These are phyloP conservation scores for Distichodus sexfasciatus DNA, from an alignment of 2,797 vertebrate species.

Conservation along the genomic window DNA sequence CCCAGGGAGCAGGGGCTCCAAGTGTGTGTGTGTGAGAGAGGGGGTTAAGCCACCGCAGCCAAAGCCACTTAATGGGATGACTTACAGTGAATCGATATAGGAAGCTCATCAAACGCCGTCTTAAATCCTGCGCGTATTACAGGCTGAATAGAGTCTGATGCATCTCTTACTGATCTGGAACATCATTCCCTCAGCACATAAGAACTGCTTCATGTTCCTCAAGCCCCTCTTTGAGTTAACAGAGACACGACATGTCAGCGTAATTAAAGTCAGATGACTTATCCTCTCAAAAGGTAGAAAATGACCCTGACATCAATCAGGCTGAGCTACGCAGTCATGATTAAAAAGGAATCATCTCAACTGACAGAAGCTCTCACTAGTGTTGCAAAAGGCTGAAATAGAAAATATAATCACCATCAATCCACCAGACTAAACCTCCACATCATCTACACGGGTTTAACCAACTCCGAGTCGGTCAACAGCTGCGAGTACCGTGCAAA, in stretches of 20 bases:
- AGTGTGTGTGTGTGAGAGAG: background rate
- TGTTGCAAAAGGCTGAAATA: background rate
- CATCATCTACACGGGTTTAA: too few relatives aligned
- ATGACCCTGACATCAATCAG: slow-evolving; percentile 2
- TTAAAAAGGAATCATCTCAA: slow-evolving; percentile 4
- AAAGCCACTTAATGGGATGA: slow-evolving; percentile 53
- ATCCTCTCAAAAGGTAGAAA: slow-evolving; percentile 12
- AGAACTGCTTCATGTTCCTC: slow-evolving; percentile 29
- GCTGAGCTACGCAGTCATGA: background rate
- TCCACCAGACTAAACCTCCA: too few relatives aligned
- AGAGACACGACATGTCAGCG: slow-evolving; percentile 5
- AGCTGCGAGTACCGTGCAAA: slow-evolving; percentile 49
- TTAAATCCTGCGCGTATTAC: slow-evolving; percentile 36
- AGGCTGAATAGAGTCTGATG: slow-evolving; percentile 36
- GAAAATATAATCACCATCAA: too few relatives aligned
- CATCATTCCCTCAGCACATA: slow-evolving; percentile 40
- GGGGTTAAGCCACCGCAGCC: slow-evolving; percentile 40
- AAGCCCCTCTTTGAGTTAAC: slow-evolving; percentile 24
- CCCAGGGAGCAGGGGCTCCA: too few relatives aligned
- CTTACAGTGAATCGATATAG: slow-evolving; percentile 65
- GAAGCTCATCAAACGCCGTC: slow-evolving; percentile 61
- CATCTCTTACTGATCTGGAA: slow-evolving; percentile 39
- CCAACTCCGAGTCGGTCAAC: too few relatives aligned
- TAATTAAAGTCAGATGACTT: slow-evolving; percentile 15
- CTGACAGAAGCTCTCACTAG: slow-evolving; percentile 3